A percentile compares a stretch with the other conserved stretches of the same genome.
Evolutionary conservation across 2,888 invertebrate species (phyloP).

Genomic region (Capitulum mitella): DNA sequence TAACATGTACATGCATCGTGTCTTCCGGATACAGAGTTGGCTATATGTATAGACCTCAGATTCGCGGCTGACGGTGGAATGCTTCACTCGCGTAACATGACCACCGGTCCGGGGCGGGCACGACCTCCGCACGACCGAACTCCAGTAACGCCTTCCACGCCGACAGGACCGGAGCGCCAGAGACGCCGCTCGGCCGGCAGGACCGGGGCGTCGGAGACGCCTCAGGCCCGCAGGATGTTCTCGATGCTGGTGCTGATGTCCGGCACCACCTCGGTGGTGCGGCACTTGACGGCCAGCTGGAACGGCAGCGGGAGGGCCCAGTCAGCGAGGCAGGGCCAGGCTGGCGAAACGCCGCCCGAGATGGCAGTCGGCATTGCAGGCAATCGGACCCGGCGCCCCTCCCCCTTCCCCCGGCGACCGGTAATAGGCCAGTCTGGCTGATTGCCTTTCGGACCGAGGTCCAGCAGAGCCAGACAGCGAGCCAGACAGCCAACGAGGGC

Average conservation of each 20-base stretch:
- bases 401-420: too few species aligned
- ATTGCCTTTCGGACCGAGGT: too few species aligned
- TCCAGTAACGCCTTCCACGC: not conserved
- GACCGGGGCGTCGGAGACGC: not conserved
- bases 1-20: too few species aligned
- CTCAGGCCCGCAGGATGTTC: not conserved
- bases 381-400: not conserved
- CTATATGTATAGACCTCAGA: too few species aligned
- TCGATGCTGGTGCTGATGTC: constrained; percentile 12
- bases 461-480: not conserved
- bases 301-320: not conserved
- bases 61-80: too few species aligned
- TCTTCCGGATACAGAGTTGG: too few species aligned
- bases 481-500: not conserved
- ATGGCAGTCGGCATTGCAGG: not conserved
- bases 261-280: not conserved
- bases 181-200: not conserved
- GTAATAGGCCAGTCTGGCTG: too few species aligned
- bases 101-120: too few species aligned
- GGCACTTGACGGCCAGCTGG: constrained; percentile 27
- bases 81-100: too few species aligned
- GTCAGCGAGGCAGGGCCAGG: not conserved
- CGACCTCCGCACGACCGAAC: too few species aligned
- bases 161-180: not conserved
- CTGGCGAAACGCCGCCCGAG: not conserved